Base-by-base conservation (phyloP, 1,140 invertebrate species). In the Sipha flava region DNA sequence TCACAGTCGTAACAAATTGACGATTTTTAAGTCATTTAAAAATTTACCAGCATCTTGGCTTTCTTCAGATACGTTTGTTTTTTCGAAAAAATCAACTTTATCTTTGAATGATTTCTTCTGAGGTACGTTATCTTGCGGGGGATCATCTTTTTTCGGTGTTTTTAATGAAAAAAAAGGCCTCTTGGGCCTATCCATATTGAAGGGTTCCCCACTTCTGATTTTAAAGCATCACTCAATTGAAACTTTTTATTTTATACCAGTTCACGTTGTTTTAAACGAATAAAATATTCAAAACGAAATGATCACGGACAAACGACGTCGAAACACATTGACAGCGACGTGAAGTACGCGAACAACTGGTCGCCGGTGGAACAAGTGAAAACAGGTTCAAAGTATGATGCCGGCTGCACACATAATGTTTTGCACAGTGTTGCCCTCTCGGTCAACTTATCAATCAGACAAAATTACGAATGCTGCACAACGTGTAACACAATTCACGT, bases 121-220 rank as follows among this genome's bases (percentile, higher is more conserved):
- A 9, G 72, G 49, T 18, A 54, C 47, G 12, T 40, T 21, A 23
- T 75, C 72, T 16, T 54, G 43, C 3, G 47, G n/a, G 14, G 29
- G 21, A 23, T 75, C 31, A 16, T 40, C 72, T 10, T 47, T 54
- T 29, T 40, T 43, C 10, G 52, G 6, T 6, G 34, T 40, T 77
- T 77, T 40, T 57, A 23, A 52, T 23, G 29, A 37, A 21, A 23
- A 31, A 26, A 77, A 26, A 18, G 73, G 34, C 34, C 72, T 54
- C 16, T 77, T 77, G 7, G 73, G 34, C 52, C 73, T 77, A 16
- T 77, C 73, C 73, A 77, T 77, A 9, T 75, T 21, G 31, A 37
- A 18, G 12, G 23, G 26, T 31, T 18, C 21, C 9, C 68, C 23
- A 7, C 26, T n/a, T 6, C 2, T 10, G 43, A 49, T n/a, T 5